Percentiles rank a stretch among this genome's conserved stretches.
phyloP scores from a whole-genome alignment of 2,888 invertebrate genomes.

The Perdita meconis region DNA sequence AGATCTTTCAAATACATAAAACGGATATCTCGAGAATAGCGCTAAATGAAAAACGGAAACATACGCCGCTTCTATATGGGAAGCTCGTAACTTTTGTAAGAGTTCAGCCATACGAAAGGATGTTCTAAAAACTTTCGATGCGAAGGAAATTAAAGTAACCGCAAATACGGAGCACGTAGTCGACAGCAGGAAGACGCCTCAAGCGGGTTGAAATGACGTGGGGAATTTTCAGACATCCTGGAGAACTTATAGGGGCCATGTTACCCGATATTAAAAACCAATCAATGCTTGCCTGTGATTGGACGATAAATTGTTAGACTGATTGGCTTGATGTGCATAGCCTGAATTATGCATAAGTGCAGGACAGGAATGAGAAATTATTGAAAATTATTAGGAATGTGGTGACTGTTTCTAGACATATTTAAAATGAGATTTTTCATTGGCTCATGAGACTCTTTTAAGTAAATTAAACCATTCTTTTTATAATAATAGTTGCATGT shows the following conservation, averaged over 20 bases:
- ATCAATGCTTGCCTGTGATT: no score
- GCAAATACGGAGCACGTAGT: not conserved
- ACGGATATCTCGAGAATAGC: not conserved
- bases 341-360: no score
- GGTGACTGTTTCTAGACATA: no score
- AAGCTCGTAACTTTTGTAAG: not conserved
- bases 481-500: no score
- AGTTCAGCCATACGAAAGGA: not conserved
- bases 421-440: no score
- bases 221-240: not conserved
- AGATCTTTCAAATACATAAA: not conserved
- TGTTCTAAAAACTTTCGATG: constrained; percentile 18
- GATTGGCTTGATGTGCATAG: no score
- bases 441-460: no score
- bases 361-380: no score
- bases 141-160: constrained; percentile 15
- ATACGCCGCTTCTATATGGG: not conserved
- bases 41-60: not conserved
- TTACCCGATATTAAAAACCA: not conserved
- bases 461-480: no score
- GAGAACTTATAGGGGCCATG: not conserved
- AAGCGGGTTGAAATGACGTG: not conserved
- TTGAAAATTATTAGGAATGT: no score
- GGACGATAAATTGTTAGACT: no score
- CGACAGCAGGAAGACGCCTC: constrained; percentile 2